Conservation (phyloP, 2,113 vertebrate genomes). For the Seriola quinqueradiata region DNA sequence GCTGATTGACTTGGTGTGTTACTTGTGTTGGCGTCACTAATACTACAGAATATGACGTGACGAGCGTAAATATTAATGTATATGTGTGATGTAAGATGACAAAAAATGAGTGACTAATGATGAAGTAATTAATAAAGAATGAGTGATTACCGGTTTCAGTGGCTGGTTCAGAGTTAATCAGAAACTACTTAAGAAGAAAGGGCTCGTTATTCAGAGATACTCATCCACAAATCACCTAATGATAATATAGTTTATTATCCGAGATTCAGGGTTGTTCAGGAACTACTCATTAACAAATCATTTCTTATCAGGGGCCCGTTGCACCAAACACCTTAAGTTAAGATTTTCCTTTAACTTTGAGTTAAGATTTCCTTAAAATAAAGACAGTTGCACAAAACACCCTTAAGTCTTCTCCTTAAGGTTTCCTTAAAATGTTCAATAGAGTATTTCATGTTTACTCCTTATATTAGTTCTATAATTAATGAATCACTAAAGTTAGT, state of each 20-base stretch:
- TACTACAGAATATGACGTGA: background rate
- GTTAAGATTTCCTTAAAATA: too few relatives aligned
- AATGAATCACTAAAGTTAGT: too few relatives aligned
- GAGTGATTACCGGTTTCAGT: too few relatives aligned
- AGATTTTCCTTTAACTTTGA: too few relatives aligned
- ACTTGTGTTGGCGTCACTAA: background rate
- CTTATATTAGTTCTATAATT: too few relatives aligned
- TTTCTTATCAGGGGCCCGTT: too few relatives aligned
- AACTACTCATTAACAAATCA: background rate
- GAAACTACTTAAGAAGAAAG: background rate
- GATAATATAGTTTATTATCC: background rate
- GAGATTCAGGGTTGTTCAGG: background rate
- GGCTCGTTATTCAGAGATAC: background rate
- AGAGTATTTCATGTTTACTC: too few relatives aligned
- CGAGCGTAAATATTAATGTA: background rate
- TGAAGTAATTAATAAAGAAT: background rate
- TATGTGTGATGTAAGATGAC: background rate
- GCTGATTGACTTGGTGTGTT: background rate
- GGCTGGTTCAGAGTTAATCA: background rate
- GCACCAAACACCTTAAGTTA: too few relatives aligned
- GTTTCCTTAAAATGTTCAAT: too few relatives aligned
- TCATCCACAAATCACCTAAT: background rate
- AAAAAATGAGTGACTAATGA: background rate
- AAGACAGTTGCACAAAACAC: too few relatives aligned
- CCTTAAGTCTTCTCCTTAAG: too few relatives aligned